A percentile compares a stretch with the other conserved stretches of the same genome.
These are phyloP conservation scores for Tillus elongatus DNA, from an alignment of 2,888 invertebrate genomes.

Conservation along the genomic window DNA sequence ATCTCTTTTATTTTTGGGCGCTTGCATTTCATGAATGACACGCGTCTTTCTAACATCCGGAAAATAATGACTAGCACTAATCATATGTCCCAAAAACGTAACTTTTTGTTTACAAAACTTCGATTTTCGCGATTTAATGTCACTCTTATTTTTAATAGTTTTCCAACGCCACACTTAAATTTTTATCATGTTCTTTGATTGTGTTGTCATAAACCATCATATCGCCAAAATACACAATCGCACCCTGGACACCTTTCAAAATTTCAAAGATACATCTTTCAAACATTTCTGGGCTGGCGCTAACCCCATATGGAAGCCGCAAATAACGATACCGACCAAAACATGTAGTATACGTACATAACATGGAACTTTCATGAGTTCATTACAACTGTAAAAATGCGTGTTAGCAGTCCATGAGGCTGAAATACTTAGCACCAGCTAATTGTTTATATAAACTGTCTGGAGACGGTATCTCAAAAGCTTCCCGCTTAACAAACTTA, in stretches of 20 bases:
- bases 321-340: slow-evolving; percentile 12
- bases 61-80: not conserved
- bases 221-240: not conserved
- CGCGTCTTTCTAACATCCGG: not conserved
- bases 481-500: slow-evolving; percentile 11
- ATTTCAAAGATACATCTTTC: slow-evolving; percentile 9
- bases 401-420: slow-evolving; percentile 15
- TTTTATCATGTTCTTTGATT: not conserved
- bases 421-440: slow-evolving; percentile 8
- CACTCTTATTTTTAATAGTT: not conserved
- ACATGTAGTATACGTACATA: slow-evolving; percentile 9
- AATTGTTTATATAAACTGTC: slow-evolving; percentile 9
- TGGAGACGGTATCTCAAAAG: slow-evolving; percentile 13
- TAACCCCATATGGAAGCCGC: slow-evolving; percentile 10
- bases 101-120: not conserved
- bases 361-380: slow-evolving; percentile 12
- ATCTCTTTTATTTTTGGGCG: not conserved
- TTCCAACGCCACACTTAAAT: not conserved
- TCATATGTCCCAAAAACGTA: not conserved
- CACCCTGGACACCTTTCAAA: slow-evolving; percentile 5
- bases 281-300: slow-evolving; percentile 12
- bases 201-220: not conserved
- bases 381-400: slow-evolving; percentile 18
- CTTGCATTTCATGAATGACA: not conserved
- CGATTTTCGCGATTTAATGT: not conserved